Evolutionary conservation across 2,113 vertebrate species (phyloP).

Genomic region (Cacatua alba): DNA sequence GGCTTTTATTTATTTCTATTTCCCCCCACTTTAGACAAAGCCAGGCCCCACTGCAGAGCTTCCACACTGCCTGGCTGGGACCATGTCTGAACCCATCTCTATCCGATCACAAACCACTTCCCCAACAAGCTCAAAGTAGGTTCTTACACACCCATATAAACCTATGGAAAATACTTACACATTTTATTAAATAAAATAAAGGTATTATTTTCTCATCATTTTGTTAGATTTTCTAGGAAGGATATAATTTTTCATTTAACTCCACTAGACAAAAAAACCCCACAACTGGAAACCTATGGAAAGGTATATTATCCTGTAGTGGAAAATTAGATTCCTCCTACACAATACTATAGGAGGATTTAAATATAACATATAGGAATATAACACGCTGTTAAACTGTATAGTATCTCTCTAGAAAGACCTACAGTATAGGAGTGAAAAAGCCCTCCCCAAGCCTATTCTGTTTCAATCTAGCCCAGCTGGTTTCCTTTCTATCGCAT

Average conservation of each 20-base stretch:
- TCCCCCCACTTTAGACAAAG: not conserved
- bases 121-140: not conserved
- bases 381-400: constrained; percentile 38
- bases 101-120: not conserved
- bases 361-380: constrained; percentile 24
- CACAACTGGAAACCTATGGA: constrained; percentile 7
- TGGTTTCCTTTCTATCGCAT: constrained; percentile 25
- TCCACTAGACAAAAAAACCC: not conserved
- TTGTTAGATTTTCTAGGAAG: constrained; percentile 16
- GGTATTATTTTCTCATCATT: constrained; percentile 46
- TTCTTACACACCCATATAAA: not conserved
- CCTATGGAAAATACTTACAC: not conserved
- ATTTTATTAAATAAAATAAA: constrained; percentile 16
- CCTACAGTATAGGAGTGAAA: constrained; percentile 22
- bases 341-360: constrained; percentile 36
- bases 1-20: not conserved
- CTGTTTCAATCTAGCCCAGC: constrained; percentile 1
- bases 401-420: constrained; percentile 53
- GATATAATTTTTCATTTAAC: constrained; percentile 52
- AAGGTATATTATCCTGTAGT: constrained; percentile 2
- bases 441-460: constrained; percentile 33
- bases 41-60: not conserved
- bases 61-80: not conserved
- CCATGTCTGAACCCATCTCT: not conserved
- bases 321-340: constrained; percentile 58